Evolutionary conservation across 2,888 invertebrate species (phyloP).

Genomic region (Pseudeuparius sepicola): DNA sequence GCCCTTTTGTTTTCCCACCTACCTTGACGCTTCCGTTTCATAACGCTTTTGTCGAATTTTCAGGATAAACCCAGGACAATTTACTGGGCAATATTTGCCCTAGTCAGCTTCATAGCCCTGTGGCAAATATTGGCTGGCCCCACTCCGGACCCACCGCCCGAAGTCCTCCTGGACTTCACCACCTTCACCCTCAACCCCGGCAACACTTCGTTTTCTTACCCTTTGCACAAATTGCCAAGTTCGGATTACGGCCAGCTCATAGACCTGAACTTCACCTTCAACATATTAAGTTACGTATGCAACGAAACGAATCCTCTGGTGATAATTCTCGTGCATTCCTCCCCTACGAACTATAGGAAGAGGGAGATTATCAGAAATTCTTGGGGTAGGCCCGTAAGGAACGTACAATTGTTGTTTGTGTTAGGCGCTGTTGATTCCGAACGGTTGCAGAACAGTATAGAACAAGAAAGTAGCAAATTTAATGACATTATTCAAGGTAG

Average conservation of each 20-base stretch:
- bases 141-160: slow-evolving; percentile 9
- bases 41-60: no score
- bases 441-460: slow-evolving; percentile 28
- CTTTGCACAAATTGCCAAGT: slow-evolving; percentile 19
- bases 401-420: slow-evolving; percentile 54
- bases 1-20: no score
- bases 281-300: slow-evolving; percentile 22
- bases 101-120: slow-evolving; percentile 22
- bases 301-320: slow-evolving; percentile 36
- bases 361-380: slow-evolving; percentile 60
- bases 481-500: slow-evolving; percentile 68
- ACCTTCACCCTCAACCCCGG: slow-evolving; percentile 26
- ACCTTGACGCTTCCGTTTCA: no score
- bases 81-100: no score
- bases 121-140: slow-evolving; percentile 24
- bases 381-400: slow-evolving; percentile 52
- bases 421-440: slow-evolving; percentile 46
- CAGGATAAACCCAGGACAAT: no score
- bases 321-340: slow-evolving; percentile 58
- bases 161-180: slow-evolving; percentile 8
- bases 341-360: slow-evolving; percentile 53
- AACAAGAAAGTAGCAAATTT: slow-evolving; percentile 46
- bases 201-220: slow-evolving; percentile 24
- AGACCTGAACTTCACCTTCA: slow-evolving; percentile 24
- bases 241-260: slow-evolving; percentile 26